Evolutionary conservation across 2,888 invertebrate species (phyloP).

Genomic region (Neelides folsomi): DNA sequence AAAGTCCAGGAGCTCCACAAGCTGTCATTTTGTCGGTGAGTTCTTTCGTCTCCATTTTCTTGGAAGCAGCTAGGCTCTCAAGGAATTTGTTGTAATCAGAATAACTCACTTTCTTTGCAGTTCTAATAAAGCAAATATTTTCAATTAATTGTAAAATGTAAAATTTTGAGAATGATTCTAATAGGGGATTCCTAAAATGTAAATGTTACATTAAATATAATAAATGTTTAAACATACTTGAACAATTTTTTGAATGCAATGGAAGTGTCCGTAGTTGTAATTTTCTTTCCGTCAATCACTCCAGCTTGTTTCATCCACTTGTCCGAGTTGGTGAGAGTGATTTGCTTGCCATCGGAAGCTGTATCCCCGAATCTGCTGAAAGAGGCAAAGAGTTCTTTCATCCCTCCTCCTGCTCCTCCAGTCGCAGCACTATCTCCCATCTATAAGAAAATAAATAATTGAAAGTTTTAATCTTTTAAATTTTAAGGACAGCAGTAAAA

Average conservation of each 20-base stretch:
- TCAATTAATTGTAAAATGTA: no score
- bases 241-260: conserved; percentile 72
- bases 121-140: conserved; percentile 18
- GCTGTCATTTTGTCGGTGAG: conserved; percentile 65
- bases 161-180: no score
- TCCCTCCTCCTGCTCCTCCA: conserved; percentile 20
- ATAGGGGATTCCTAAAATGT: no score
- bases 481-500: no score
- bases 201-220: no score
- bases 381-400: conserved; percentile 37
- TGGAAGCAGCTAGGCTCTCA: conserved; percentile 70
- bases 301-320: conserved; percentile 90
- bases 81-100: conserved; percentile 72
- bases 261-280: conserved; percentile 79
- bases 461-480: no score
- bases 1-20: conserved; percentile 61
- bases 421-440: conserved; percentile 29
- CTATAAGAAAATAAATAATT: conserved; percentile 16
- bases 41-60: conserved; percentile 62
- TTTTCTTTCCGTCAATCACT: conserved; percentile 60
- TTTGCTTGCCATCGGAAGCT: conserved; percentile 69
- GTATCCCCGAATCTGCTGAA: conserved; percentile 78
- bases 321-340: conserved; percentile 78
- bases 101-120: conserved; percentile 52
- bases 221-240: conserved; percentile 46